These are phyloP conservation scores for Panzeria rudis DNA, from an alignment of 2,888 invertebrate species.

Conservation along the genomic window DNA sequence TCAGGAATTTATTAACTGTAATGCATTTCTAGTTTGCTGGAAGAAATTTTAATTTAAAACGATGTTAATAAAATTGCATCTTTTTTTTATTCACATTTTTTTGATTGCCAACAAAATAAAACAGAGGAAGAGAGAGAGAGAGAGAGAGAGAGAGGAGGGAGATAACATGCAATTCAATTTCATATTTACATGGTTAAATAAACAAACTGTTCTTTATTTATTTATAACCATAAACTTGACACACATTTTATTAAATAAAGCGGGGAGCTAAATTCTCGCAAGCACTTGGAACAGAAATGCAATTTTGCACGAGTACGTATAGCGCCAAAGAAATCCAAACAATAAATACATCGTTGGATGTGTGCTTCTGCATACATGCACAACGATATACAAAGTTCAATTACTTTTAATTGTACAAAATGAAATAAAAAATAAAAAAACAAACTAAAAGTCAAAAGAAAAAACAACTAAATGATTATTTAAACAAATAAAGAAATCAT, in stretches of 20 bases:
- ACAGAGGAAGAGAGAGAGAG: neutral
- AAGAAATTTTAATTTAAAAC: slow-evolving; percentile 24
- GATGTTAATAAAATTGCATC: neutral
- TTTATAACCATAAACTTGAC: slow-evolving; percentile 71
- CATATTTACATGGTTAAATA: slow-evolving; percentile 54
- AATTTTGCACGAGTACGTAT: slow-evolving; percentile 14
- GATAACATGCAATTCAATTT: slow-evolving; percentile 38
- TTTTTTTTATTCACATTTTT: neutral
- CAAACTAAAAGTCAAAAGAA: neutral
- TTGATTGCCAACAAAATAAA: neutral
- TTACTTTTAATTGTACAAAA: slow-evolving; percentile 63
- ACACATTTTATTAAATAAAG: slow-evolving; percentile 58
- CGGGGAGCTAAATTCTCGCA: slow-evolving; percentile 25
- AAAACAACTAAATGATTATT: slow-evolving; percentile 27
- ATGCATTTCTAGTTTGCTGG: slow-evolving; percentile 4
- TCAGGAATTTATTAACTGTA: neutral
- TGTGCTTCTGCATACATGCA: neutral
- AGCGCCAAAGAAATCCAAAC: neutral
- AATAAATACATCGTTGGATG: neutral
- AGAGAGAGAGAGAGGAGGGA: neutral
- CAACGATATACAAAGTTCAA: slow-evolving; percentile 61
- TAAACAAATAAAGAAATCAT: slow-evolving; percentile 48
- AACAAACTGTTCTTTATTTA: slow-evolving; percentile 59
- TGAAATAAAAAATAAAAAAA: neutral
- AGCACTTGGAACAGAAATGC: neutral